phyloP scores from a whole-genome alignment of 2,113 vertebrate species.

The Rhabdomys dilectus region DNA sequence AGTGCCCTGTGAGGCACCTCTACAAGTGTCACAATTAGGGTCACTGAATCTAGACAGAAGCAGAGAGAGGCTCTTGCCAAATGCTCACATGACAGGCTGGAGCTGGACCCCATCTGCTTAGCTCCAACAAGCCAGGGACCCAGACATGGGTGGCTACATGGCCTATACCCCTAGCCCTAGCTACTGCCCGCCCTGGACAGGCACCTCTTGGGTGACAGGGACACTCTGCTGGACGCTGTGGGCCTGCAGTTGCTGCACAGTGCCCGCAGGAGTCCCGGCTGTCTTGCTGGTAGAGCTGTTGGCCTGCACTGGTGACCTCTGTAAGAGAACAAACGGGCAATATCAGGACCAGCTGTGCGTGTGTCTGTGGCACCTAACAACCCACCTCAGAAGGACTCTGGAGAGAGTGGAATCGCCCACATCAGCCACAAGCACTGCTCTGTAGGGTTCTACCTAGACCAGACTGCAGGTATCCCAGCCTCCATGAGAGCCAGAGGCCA shows the following conservation, averaged over 20 bases:
- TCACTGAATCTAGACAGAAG: not conserved
- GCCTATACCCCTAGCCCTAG: not conserved
- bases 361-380: not conserved
- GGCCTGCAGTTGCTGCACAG: conserved; percentile 89
- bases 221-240: conserved; percentile 91
- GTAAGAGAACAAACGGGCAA: conserved; percentile 66
- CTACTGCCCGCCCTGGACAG: conserved; percentile 54
- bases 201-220: conserved; percentile 91
- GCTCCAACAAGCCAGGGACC: not conserved
- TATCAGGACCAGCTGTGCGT: not conserved
- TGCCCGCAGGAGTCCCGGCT: conserved; percentile 82
- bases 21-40: not conserved
- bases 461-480: not conserved
- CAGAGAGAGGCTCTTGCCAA: not conserved
- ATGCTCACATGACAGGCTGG: not conserved
- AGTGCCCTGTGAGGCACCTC: not conserved
- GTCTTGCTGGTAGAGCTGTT: conserved; percentile 89
- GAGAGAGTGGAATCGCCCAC: not conserved
- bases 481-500: not conserved
- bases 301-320: conserved; percentile 92
- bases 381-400: too few species aligned
- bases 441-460: not conserved
- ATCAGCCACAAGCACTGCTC: not conserved
- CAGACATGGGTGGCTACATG: not conserved
- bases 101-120: not conserved